Base-by-base conservation (phyloP, 2,113 vertebrate genomes). In the Turdus rufiventris region DNA sequence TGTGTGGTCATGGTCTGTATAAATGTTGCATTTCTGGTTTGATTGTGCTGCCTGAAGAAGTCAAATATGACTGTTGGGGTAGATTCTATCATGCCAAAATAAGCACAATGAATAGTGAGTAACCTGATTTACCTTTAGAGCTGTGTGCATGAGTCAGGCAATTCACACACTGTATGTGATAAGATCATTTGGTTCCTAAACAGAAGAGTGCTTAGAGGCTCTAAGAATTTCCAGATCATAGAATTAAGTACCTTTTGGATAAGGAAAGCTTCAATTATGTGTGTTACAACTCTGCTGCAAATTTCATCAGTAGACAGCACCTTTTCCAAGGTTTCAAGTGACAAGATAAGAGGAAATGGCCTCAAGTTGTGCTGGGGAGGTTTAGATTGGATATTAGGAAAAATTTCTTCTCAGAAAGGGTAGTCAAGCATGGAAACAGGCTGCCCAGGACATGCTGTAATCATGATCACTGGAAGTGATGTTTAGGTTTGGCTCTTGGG, bases 121-220 rank as follows among this genome's bases (percentile, higher is more conserved):
- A 71, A 7, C 2, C 1, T 57, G 65, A 65, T 53, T 67, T 1
- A 18, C 63, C 81, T 77, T 54, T 40, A 58, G 51, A 84, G 28
- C 60, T 61, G 43, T 92, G 43, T 36, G n/a, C 14, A 14, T 40
- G 70, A 38, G 25, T 25, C 43, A 82, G 40, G 53, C 89, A 76
- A 15, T 76, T 84, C 47, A 21, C 23, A 42, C 19, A 23, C 31
- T 58, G 23, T 19, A 36, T 0, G 0, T 60, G 19, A 6, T 40
- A 40, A 83, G 28, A 47, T 77, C 51, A 48, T 68, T 91, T 51
- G n/a, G 5, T 47, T 77, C 21, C 23, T 80, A 29, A 77, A 38
- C n/a, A 74, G 54, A 63, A 26, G 63, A 56, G 28, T 63, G 63
- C 50, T 88, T 66, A 43, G 38, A 84, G 36, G 28, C 17, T 63